Evolutionary conservation across 2,113 vertebrate genomes (phyloP), one percentile per base, ranked within the genome.

Genomic region (Willisornis vidua): DNA sequence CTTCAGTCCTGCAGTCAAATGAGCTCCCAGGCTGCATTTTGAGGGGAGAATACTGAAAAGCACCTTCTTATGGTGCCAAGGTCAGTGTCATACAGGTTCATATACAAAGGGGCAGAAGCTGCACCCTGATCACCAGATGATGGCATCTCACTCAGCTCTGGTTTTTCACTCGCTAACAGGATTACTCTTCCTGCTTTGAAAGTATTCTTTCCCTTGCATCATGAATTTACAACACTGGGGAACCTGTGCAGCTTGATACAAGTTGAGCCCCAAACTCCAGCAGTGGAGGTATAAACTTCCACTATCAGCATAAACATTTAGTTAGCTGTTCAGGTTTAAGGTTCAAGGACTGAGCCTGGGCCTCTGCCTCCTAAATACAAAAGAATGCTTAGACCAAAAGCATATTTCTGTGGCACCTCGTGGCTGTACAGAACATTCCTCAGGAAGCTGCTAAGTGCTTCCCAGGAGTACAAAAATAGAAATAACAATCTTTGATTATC

Each of bases 391-490:
- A 85, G 62, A 67, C 23, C 18, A n/a, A 79, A 84, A 62, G 70
- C 81, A 54, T 87, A 85, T 68, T 75, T 95, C 74, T 92, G 61
- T 74, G 83, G 72, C 43, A 31, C 57, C 83, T 94, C 77, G 39
- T 26, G 81, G 70, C 84, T 54, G 49, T 85, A 85, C 35, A 87
- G 54, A 94, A 74, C 93, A 96, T 96, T 96, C 87, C 84, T 91
- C 89, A 85, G 94, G 81, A 96, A 95, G 87, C 55, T 78, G 87
- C 74, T 85, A 96, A 96, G 93, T 91, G 89, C 81, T 93, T 95
- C 87, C 74, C 89, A 93, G 59, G 87, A 89, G 37, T 46, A 85
- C 5, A 89, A 94, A 96, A 94, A 95, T 66, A 95, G 96, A 94
- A 94, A 75, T 54, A 87, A 72, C 7, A 0, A 89, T 93, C 66